Conservation (phyloP, 2,888 invertebrate species). For the Mamestra brassicae region DNA sequence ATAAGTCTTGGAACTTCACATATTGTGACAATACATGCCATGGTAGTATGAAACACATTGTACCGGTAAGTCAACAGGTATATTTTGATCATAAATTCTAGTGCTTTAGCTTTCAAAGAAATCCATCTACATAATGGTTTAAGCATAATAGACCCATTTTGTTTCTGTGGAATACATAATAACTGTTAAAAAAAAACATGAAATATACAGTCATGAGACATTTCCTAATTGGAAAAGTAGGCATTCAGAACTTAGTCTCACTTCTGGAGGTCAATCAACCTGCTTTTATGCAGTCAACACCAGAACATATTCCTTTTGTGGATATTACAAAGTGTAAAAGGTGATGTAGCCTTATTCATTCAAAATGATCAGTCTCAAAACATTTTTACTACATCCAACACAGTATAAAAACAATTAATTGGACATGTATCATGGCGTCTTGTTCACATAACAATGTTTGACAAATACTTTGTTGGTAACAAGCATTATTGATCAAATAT, state of each 20-base stretch:
- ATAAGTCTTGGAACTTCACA: background rate
- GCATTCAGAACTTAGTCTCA: background rate
- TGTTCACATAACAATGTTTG: background rate
- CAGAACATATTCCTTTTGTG: background rate
- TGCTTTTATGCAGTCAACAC: background rate
- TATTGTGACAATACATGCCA: background rate
- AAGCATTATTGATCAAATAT: constrained; percentile 44
- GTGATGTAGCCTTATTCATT: background rate
- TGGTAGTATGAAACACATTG: background rate
- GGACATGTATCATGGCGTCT: background rate
- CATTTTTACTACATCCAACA: background rate
- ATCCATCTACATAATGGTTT: background rate
- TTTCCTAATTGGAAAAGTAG: constrained; percentile 10
- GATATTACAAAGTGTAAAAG: background rate
- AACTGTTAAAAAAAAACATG: background rate
- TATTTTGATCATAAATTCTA: background rate
- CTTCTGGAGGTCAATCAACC: background rate
- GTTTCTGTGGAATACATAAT: background rate
- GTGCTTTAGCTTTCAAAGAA: background rate
- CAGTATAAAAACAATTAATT: background rate
- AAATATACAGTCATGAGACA: background rate
- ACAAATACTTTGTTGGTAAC: constrained; percentile 1
- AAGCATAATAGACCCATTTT: background rate
- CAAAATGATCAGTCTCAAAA: background rate
- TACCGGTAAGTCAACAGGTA: constrained; percentile 31